phyloP scores from a whole-genome alignment of 2,113 vertebrate genomes.

The Eulemur macaco region DNA sequence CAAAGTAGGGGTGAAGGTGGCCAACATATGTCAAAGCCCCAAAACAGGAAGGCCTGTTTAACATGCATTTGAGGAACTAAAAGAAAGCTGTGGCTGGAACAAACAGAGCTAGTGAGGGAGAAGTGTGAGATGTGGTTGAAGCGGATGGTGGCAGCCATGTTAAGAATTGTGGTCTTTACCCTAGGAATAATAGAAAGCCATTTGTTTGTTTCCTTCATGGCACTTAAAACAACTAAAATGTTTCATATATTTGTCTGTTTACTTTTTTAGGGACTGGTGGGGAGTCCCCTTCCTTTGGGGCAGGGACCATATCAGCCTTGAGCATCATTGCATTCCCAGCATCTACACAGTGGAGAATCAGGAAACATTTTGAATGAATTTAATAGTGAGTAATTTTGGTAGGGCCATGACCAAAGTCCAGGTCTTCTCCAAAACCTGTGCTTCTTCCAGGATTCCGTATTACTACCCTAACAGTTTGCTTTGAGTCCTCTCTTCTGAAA shows the following conservation, averaged over 20 bases:
- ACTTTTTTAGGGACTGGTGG: background rate
- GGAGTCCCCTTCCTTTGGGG: background rate
- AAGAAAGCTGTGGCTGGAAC: background rate
- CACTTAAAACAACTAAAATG: background rate
- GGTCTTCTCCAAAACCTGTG: background rate
- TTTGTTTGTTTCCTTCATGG: conserved; percentile 12
- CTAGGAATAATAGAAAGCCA: background rate
- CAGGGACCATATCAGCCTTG: background rate
- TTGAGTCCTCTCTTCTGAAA: background rate
- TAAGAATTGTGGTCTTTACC: background rate
- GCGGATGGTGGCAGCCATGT: background rate
- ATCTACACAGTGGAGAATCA: background rate
- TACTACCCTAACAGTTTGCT: background rate
- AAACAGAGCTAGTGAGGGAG: background rate
- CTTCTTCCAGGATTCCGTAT: background rate
- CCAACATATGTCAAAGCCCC: background rate
- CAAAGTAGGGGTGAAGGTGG: background rate
- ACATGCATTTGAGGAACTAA: background rate
- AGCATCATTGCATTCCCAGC: background rate
- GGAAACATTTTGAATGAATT: background rate
- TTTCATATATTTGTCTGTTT: background rate
- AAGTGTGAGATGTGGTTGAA: background rate
- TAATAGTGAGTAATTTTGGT: background rate
- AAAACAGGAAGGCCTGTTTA: conserved; percentile 14
- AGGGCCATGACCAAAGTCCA: background rate